A percentile compares a stretch with the other conserved stretches of the same genome.
These are phyloP conservation scores for Anagyrus pseudococci DNA, from an alignment of 2,888 invertebrate species.

Conservation along the genomic window DNA sequence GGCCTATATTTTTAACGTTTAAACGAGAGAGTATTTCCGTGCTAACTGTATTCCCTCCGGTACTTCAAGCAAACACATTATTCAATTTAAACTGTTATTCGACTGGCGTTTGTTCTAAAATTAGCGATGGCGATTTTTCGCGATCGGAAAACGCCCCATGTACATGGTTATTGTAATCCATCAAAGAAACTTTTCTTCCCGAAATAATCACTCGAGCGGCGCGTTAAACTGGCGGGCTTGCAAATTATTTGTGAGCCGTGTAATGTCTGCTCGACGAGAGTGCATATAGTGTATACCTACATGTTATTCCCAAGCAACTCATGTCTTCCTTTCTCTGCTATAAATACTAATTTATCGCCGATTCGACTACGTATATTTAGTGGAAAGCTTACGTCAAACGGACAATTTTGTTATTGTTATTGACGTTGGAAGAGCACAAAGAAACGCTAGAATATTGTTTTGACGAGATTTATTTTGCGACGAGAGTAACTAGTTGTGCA, in stretches of 20 bases:
- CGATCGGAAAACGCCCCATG: too few species aligned
- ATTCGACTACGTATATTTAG: conserved; percentile 33
- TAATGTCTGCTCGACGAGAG: conserved; percentile 16
- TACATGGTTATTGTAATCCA: too few species aligned
- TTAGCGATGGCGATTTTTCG: too few species aligned
- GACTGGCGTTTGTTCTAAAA: not conserved
- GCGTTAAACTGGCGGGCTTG: conserved; percentile 22
- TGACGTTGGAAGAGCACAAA: not conserved
- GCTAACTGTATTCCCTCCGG: too few species aligned
- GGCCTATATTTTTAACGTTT: too few species aligned
- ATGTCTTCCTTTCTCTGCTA: conserved; percentile 38
- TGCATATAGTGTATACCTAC: not conserved
- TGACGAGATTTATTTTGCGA: too few species aligned
- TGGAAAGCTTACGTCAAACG: conserved; percentile 44
- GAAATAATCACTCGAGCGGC: conserved; percentile 39
- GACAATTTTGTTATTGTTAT: conserved; percentile 1
- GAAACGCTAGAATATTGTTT: not conserved
- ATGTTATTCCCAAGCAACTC: too few species aligned
- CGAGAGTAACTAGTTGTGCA: too few species aligned
- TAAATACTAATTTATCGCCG: conserved; percentile 54
- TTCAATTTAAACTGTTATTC: too few species aligned
- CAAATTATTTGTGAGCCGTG: conserved; percentile 37
- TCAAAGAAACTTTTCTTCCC: too few species aligned
- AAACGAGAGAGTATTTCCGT: too few species aligned
- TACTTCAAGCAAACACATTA: too few species aligned